A percentile compares a stretch with the other conserved stretches of the same genome.
phyloP scores from a whole-genome alignment of 2,113 vertebrate genomes.

The Scytalopus superciliaris region DNA sequence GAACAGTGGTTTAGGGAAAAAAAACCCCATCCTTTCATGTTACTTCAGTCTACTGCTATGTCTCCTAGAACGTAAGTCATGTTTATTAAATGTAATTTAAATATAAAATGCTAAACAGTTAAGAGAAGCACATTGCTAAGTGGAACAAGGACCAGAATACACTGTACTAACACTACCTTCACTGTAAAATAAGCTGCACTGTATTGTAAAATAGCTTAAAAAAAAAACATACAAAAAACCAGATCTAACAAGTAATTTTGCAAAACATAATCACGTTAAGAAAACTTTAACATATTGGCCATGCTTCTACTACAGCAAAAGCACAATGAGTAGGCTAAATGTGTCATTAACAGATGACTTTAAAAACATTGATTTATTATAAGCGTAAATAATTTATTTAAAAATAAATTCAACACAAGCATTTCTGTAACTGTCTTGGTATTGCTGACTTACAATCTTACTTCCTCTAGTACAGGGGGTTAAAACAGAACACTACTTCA shows the following conservation, averaged over 20 bases:
- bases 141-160: neutral
- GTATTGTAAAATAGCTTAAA: neutral
- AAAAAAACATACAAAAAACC: neutral
- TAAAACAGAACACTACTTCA: neutral
- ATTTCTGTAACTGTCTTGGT: neutral
- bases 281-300: neutral
- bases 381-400: neutral
- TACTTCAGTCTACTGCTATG: neutral
- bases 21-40: neutral
- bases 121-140: neutral
- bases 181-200: neutral
- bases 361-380: neutral
- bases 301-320: neutral
- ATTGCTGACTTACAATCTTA: neutral
- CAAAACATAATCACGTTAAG: neutral
- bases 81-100: neutral
- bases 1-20: neutral
- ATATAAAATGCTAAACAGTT: neutral
- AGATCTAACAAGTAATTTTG: neutral
- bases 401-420: neutral
- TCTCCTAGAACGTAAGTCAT: neutral
- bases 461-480: neutral
- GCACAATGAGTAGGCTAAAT: neutral
- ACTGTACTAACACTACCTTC: neutral
- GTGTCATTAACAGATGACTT: neutral